Evolutionary conservation across 1,140 invertebrate species (phyloP).

Genomic region (Eumeta japonica): DNA sequence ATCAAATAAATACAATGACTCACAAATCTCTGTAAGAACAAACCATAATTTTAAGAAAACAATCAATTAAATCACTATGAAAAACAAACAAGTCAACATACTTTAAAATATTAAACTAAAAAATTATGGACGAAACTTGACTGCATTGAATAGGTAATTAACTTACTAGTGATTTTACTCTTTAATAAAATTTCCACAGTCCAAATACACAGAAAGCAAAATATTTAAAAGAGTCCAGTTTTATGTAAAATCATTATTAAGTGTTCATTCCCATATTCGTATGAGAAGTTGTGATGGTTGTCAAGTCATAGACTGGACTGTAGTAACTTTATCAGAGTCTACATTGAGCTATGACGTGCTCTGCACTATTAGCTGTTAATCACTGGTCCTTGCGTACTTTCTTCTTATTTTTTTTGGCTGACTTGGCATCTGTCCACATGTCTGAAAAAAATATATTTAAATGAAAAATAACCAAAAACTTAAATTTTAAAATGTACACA

Average conservation of each 20-base stretch:
- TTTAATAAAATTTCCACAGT: too few relatives aligned
- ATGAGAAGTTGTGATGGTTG: too few relatives aligned
- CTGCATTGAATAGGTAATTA: too few relatives aligned
- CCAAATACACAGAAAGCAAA: too few relatives aligned
- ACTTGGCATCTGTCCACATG: conserved; percentile 65
- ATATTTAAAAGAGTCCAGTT: too few relatives aligned
- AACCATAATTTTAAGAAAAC: conserved; percentile 45
- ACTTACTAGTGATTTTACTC: too few relatives aligned
- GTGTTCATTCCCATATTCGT: too few relatives aligned
- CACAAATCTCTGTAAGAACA: conserved; percentile 40
- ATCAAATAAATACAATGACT: conserved; percentile 36
- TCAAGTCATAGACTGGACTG: too few relatives aligned
- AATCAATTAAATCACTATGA: conserved; percentile 47
- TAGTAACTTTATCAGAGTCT: conserved; percentile 35
- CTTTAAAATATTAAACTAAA: conserved; percentile 54
- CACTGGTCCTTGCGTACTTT: conserved; percentile 68
- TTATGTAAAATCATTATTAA: too few relatives aligned
- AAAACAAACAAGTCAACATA: conserved; percentile 44
- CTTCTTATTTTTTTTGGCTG: conserved; percentile 67
- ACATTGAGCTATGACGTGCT: conserved; percentile 54
- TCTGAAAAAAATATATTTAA: conserved; percentile 53
- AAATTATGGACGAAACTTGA: conserved; percentile 51
- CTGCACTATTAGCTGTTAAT: conserved; percentile 20
- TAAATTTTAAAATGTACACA: too few relatives aligned
- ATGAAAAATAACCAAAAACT: conserved; percentile 17